phyloP scores from a whole-genome alignment of 2,797 vertebrate genomes.

The Harpagifer antarcticus region DNA sequence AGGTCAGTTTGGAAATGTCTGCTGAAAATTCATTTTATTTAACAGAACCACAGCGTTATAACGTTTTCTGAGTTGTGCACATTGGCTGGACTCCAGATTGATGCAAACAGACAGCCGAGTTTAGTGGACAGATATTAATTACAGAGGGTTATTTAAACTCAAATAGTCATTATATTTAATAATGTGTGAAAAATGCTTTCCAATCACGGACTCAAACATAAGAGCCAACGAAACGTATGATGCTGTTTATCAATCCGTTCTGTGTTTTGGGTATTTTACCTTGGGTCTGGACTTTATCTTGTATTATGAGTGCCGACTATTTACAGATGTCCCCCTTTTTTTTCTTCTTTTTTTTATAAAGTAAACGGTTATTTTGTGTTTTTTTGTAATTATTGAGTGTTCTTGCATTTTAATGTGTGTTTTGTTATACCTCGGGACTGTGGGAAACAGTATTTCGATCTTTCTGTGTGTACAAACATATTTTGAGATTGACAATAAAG shows the following conservation, averaged over 20 bases:
- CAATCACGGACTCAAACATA: background rate
- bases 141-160: background rate
- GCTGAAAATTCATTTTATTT: background rate
- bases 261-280: background rate
- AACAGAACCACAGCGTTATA: background rate
- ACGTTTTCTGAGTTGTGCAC: background rate
- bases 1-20: conserved; percentile 4
- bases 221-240: background rate
- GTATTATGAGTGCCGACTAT: no score
- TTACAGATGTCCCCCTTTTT: no score
- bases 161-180: background rate
- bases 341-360: no score
- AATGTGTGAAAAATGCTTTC: background rate
- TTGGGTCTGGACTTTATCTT: background rate
- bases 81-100: background rate
- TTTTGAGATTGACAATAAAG: no score
- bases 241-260: background rate
- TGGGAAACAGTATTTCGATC: no score
- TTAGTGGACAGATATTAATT: background rate
- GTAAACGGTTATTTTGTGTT: no score
- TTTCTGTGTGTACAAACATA: no score
- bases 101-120: background rate
- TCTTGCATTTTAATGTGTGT: no score
- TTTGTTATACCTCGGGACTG: no score
- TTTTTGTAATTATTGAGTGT: no score